Evolutionary conservation across 2,797 vertebrate genomes (phyloP).

Genomic region (Phalanger gymnotis): DNA sequence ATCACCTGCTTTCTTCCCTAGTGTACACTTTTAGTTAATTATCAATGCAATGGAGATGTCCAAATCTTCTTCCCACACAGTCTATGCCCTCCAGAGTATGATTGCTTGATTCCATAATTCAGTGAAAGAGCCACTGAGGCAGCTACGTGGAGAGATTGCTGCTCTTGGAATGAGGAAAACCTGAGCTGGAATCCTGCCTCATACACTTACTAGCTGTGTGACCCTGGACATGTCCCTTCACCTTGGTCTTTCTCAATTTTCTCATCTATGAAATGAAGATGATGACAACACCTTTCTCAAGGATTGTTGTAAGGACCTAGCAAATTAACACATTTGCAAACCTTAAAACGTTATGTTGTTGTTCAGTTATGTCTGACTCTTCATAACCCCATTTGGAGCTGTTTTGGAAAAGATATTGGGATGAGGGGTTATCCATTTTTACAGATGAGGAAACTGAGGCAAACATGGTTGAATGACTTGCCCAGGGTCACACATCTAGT

Average conservation of each 20-base stretch:
- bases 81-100: neutral
- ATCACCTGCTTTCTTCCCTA: neutral
- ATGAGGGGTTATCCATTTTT: neutral
- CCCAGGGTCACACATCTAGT: neutral
- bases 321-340: neutral
- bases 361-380: neutral
- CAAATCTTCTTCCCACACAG: neutral
- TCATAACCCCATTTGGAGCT: neutral
- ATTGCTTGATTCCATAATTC: neutral
- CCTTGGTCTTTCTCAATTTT: neutral
- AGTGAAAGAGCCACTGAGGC: neutral
- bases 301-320: neutral
- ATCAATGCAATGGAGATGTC: neutral
- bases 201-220: neutral
- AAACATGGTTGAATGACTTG: neutral
- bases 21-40: neutral
- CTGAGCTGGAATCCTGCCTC: neutral
- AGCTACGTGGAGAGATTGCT: neutral
- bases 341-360: neutral
- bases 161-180: neutral
- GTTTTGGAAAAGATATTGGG: neutral
- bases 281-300: neutral
- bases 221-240: neutral
- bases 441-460: neutral
- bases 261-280: neutral